Conservation (phyloP, 2,113 vertebrate species). For the Hippocampus abdominalis region DNA sequence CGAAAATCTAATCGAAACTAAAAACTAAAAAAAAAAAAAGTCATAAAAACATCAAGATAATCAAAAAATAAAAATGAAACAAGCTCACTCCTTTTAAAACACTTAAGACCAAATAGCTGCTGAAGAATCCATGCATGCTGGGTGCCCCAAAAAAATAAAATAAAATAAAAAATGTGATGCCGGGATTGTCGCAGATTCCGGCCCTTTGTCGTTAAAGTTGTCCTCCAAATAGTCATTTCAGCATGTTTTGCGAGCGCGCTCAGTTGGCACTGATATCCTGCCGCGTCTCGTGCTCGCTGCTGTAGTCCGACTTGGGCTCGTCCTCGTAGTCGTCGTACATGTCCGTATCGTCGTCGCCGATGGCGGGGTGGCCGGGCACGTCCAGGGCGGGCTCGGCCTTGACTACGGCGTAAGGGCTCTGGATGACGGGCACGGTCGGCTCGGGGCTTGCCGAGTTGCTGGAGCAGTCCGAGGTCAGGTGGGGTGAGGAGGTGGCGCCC, state of each 20-base stretch:
- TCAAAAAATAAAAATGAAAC: constrained; percentile 71
- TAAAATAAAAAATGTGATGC: constrained; percentile 35
- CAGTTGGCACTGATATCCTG: constrained; percentile 94
- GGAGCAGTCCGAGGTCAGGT: constrained; percentile 98
- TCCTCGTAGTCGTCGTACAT: constrained; percentile 99
- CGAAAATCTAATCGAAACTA: constrained; percentile 49
- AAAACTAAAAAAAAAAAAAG: constrained; percentile 54
- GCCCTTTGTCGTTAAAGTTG: constrained; percentile 40
- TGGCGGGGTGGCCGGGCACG: constrained; percentile 80
- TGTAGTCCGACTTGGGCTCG: constrained; percentile 99
- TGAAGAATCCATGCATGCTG: constrained; percentile 91
- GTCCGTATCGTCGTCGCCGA: constrained; percentile 94
- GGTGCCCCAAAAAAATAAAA: constrained; percentile 51
- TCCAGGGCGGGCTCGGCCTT: constrained; percentile 82
- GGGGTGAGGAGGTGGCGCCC: constrained; percentile 84
- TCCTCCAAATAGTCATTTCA: constrained; percentile 19
- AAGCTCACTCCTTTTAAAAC: constrained; percentile 88
- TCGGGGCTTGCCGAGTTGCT: constrained; percentile 96
- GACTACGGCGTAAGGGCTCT: constrained; percentile 88
- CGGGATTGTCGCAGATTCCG: constrained; percentile 21
- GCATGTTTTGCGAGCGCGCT: constrained; percentile 42
- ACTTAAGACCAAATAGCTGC: constrained; percentile 98
- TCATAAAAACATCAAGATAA: constrained; percentile 35
- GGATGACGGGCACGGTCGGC: constrained; percentile 91
- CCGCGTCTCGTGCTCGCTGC: constrained; percentile 92